phyloP scores from a whole-genome alignment of 2,888 invertebrate genomes.

The Dasysyrphus tricinctus region DNA sequence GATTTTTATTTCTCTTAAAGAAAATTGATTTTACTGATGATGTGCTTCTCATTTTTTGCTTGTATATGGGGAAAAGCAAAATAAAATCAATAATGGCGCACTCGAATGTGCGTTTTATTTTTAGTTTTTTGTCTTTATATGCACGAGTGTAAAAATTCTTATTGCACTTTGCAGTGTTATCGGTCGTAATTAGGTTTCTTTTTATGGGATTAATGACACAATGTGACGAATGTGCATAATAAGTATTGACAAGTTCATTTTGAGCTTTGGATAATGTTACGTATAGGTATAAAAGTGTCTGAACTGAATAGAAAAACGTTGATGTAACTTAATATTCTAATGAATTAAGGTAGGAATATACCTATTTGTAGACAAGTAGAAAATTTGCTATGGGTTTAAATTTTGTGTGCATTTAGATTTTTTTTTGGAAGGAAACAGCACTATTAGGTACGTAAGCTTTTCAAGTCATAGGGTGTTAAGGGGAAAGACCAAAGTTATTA shows the following conservation, averaged over 20 bases:
- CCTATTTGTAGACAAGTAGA: not conserved
- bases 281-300: not conserved
- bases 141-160: slow-evolving; percentile 15
- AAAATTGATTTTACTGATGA: slow-evolving; percentile 28
- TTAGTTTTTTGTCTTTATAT: slow-evolving; percentile 1
- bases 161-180: slow-evolving; percentile 58
- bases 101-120: slow-evolving; percentile 39
- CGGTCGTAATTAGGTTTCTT: slow-evolving; percentile 58
- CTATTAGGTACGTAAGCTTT: not conserved
- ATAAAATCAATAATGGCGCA: slow-evolving; percentile 56
- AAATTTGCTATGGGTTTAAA: not conserved
- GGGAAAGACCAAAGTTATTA: no score
- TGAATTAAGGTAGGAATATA: not conserved
- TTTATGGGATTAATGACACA: slow-evolving; percentile 66
- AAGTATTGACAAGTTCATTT: slow-evolving; percentile 13
- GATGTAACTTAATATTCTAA: slow-evolving; percentile 6
- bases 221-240: slow-evolving; percentile 34
- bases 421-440: not conserved
- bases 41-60: not conserved
- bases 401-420: not conserved
- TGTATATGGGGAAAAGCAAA: not conserved
- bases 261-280: slow-evolving; percentile 16
- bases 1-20: not conserved
- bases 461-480: not conserved
- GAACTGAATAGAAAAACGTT: not conserved